Conservation (phyloP, 2,113 vertebrate genomes). For the Saiga tatarica region DNA sequence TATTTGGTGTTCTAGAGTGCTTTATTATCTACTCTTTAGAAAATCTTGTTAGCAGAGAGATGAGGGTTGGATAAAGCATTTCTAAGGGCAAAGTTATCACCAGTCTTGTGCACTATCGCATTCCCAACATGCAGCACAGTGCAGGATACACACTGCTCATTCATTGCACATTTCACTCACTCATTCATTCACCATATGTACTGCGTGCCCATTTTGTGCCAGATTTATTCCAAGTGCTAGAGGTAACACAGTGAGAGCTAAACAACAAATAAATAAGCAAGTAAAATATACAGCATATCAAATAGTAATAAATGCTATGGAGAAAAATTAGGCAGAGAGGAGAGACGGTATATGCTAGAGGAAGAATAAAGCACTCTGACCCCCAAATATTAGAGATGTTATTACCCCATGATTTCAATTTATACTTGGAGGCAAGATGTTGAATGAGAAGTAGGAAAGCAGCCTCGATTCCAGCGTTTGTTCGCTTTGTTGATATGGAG, state of each 20-base stretch:
- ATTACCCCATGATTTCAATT: background rate
- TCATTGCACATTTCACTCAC: background rate
- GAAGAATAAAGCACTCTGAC: background rate
- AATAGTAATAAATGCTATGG: background rate
- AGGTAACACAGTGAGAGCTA: background rate
- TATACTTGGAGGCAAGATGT: background rate
- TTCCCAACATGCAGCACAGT: background rate
- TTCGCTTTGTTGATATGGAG: background rate
- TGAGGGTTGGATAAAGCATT: background rate
- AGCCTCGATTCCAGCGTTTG: background rate
- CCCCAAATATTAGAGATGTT: background rate
- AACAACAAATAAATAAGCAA: background rate
- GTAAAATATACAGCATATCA: background rate
- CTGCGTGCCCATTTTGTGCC: background rate
- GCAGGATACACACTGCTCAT: accelerated
- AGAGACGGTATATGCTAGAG: background rate
- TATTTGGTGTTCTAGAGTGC: background rate
- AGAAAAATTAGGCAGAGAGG: background rate
- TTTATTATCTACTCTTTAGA: background rate
- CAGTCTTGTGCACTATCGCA: too few relatives aligned
- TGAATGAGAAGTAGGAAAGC: background rate
- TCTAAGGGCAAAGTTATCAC: background rate
- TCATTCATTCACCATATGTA: background rate
- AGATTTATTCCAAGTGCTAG: background rate
- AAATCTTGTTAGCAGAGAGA: background rate